These are phyloP conservation scores for Circaetus cinerascens DNA, from an alignment of 2,113 vertebrate species.

Conservation along the genomic window DNA sequence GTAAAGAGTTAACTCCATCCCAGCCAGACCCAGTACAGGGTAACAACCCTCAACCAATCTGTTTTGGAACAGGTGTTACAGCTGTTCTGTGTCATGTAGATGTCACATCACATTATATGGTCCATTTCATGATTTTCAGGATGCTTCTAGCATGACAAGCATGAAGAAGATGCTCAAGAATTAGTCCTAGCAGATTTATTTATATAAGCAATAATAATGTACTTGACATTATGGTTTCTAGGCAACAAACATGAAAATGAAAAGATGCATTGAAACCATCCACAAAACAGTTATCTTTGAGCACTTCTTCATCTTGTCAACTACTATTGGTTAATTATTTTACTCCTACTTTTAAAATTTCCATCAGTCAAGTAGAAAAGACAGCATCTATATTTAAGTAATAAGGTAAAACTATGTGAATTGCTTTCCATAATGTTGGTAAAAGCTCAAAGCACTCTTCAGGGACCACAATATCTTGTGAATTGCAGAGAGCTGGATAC, in stretches of 20 bases:
- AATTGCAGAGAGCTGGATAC: background rate
- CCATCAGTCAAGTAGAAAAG: background rate
- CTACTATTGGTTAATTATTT: background rate
- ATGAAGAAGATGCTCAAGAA: background rate
- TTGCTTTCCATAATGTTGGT: background rate
- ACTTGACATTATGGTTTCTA: background rate
- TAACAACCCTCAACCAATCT: background rate
- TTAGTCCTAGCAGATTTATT: background rate
- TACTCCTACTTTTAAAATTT: background rate
- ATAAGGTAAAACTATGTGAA: background rate
- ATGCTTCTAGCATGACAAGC: background rate
- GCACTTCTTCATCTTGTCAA: background rate
- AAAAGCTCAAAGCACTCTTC: background rate
- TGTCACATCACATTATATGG: background rate
- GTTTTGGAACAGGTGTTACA: background rate
- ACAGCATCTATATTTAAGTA: background rate
- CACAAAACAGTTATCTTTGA: background rate
- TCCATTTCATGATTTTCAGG: background rate
- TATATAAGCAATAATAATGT: background rate
- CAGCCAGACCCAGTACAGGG: background rate
- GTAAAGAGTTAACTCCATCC: background rate
- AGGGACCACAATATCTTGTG: background rate
- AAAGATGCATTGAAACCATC: background rate
- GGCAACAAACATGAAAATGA: background rate
- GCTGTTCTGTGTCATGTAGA: background rate